Conservation (phyloP, 2,113 vertebrate genomes). For the Acrocephalus arundinaceus region DNA sequence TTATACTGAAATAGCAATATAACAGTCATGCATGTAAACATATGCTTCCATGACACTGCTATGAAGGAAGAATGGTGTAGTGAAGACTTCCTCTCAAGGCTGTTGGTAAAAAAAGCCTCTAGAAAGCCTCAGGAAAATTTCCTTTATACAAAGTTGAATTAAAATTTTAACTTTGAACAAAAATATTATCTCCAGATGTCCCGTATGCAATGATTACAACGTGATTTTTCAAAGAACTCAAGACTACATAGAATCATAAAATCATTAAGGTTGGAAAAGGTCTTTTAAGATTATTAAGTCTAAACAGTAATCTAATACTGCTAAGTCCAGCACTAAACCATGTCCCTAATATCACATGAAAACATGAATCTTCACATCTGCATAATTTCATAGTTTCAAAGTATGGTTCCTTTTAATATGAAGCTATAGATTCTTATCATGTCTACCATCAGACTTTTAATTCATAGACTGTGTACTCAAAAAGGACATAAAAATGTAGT, state of each 20-base stretch:
- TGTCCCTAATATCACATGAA: not conserved
- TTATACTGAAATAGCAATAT: not conserved
- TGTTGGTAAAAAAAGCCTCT: not conserved
- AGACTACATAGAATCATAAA: not conserved
- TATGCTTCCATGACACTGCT: not conserved
- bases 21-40: not conserved
- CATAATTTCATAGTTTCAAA: not conserved
- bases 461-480: not conserved
- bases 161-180: not conserved
- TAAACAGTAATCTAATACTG: not conserved
- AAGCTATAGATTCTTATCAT: not conserved
- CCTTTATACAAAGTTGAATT: not conserved
- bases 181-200: not conserved
- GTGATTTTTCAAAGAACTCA: not conserved
- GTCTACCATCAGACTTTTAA: not conserved
- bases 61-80: not conserved
- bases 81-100: not conserved
- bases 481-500: not conserved
- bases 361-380: not conserved
- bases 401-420: not conserved
- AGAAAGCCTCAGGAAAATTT: not conserved
- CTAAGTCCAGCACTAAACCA: not conserved
- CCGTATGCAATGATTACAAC: not conserved
- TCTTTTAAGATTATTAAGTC: not conserved
- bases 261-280: not conserved